Percentiles rank a stretch among this genome's conserved stretches.
Conservation (phyloP, 2,888 invertebrate genomes). For the Nyleta sp. region DNA sequence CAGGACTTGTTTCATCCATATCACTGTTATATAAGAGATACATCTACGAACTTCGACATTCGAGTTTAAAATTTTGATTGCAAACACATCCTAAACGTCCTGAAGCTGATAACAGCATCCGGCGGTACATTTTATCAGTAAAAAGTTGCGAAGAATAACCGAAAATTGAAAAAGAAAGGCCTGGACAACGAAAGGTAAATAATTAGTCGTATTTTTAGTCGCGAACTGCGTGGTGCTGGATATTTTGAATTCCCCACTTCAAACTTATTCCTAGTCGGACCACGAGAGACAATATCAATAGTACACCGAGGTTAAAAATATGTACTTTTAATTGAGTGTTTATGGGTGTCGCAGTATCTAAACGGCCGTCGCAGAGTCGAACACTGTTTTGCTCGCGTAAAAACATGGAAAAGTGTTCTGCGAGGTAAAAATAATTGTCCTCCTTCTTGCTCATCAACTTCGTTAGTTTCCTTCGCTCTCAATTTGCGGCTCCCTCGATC, state of each 20-base stretch:
- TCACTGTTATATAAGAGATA: no score
- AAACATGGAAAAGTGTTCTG: constrained; percentile 26
- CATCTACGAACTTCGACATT: no score
- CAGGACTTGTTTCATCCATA: no score
- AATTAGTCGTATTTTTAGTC: constrained; percentile 49
- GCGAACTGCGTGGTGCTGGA: constrained; percentile 11
- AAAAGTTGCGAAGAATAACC: no score
- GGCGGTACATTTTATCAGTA: no score
- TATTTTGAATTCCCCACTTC: constrained; percentile 57
- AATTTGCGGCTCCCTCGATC: no score
- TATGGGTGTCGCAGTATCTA: constrained; percentile 57
- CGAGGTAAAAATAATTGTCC: constrained; percentile 44
- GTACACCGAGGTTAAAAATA: constrained; percentile 56
- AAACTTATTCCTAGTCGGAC: constrained; percentile 34
- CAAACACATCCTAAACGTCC: no score
- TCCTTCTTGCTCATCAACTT: not conserved
- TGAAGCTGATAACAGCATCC: no score
- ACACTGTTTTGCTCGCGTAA: constrained; percentile 33
- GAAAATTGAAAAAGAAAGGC: not conserved
- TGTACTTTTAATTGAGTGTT: constrained; percentile 61
- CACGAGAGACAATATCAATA: constrained; percentile 58
- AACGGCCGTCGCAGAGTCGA: constrained; percentile 34
- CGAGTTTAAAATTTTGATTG: no score
- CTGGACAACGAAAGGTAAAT: constrained; percentile 26
- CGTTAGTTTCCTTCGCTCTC: no score